A percentile compares a stretch with the other conserved stretches of the same genome.
phyloP scores from a whole-genome alignment of 2,888 invertebrate species.

The Macrosoma leucophasiata region DNA sequence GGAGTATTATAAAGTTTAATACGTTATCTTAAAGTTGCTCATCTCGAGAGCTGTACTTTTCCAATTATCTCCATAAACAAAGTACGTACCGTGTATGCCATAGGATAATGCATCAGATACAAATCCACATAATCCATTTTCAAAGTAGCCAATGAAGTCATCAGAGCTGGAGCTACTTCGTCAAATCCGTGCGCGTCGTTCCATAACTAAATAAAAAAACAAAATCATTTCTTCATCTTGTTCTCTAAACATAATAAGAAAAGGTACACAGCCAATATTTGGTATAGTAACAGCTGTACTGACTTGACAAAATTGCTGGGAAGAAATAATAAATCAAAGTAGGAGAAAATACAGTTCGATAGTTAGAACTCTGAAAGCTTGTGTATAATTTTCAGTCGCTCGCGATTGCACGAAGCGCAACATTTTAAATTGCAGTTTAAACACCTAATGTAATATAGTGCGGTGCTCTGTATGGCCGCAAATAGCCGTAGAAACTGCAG shows the following conservation, averaged over 20 bases:
- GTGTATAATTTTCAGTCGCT: too few species aligned
- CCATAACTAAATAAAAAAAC: constrained; percentile 52
- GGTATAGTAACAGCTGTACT: too few species aligned
- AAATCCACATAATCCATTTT: constrained; percentile 85
- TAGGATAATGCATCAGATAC: constrained; percentile 88
- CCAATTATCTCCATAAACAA: constrained; percentile 11
- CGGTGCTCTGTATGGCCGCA: too few species aligned
- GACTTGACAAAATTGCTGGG: too few species aligned
- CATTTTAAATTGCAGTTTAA: too few species aligned
- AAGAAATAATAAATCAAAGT: too few species aligned
- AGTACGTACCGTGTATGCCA: constrained; percentile 60
- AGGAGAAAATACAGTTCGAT: too few species aligned
- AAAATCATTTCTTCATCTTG: constrained; percentile 18
- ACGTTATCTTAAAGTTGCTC: constrained; percentile 11
- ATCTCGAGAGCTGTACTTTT: constrained; percentile 12
- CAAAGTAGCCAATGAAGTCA: constrained; percentile 77
- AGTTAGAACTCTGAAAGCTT: too few species aligned
- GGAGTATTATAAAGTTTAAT: constrained; percentile 20
- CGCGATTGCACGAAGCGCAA: too few species aligned
- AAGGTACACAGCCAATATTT: constrained; percentile 7
- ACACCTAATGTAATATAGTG: too few species aligned
- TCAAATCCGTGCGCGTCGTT: constrained; percentile 77
- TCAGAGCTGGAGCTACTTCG: constrained; percentile 79
- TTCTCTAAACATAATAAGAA: constrained; percentile 1
- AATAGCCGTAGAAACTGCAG: too few species aligned